A percentile compares a stretch with the other conserved stretches of the same genome.
These are phyloP conservation scores for Craniophora ligustri DNA, from an alignment of 2,888 invertebrate genomes.

Conservation along the genomic window DNA sequence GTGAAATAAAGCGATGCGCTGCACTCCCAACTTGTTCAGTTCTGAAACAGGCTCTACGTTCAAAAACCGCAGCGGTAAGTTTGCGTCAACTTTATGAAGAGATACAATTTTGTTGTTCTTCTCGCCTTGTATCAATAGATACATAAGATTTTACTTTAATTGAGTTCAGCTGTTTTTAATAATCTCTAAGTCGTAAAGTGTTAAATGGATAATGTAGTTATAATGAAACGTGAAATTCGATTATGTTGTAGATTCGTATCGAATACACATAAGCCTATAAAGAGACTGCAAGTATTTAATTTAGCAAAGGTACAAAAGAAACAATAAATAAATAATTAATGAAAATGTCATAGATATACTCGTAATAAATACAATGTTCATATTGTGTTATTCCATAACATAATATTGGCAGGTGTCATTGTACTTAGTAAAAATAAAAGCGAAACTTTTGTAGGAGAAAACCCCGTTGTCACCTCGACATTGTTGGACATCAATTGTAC, in stretches of 20 bases:
- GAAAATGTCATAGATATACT: background rate
- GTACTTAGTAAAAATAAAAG: conserved; percentile 57
- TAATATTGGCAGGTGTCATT: conserved; percentile 58
- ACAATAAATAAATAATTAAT: background rate
- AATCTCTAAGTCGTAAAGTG: no score
- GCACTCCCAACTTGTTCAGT: conserved; percentile 74
- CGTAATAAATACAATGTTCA: no score
- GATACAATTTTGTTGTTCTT: conserved; percentile 58
- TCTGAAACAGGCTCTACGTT: conserved; percentile 67
- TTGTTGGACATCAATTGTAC: conserved; percentile 81
- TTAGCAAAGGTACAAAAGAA: background rate
- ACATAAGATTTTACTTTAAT: conserved; percentile 10
- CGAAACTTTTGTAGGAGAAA: conserved; percentile 54
- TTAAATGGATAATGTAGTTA: no score
- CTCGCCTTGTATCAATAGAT: conserved; percentile 19
- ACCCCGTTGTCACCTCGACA: conserved; percentile 77
- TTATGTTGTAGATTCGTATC: no score
- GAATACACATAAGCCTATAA: background rate
- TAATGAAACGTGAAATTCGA: no score
- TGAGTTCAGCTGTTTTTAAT: background rate
- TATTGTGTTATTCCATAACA: conserved; percentile 8
- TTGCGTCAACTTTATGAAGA: conserved; percentile 76
- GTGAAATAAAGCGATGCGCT: conserved; percentile 69
- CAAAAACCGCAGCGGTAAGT: conserved; percentile 78
- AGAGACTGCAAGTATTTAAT: background rate